Percentiles rank a stretch among this genome's conserved stretches.
Evolutionary conservation across 2,113 vertebrate species (phyloP).

Genomic region (Parus major): DNA sequence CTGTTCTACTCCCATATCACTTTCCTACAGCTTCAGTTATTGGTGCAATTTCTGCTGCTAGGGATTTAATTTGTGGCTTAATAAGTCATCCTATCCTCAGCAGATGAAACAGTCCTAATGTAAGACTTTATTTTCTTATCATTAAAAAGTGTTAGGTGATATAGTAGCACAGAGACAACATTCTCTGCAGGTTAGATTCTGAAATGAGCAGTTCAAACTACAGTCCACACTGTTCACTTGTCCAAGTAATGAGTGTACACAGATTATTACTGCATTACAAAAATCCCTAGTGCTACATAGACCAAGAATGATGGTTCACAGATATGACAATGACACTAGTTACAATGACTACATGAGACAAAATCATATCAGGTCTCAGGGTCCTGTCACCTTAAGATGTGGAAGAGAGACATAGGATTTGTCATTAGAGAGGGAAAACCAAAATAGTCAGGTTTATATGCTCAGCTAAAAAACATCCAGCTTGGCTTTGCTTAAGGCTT

Average conservation of each 20-base stretch:
- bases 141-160: neutral
- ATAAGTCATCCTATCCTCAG: neutral
- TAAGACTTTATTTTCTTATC: neutral
- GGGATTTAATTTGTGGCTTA: neutral
- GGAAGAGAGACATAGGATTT: neutral
- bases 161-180: neutral
- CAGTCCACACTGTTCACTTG: neutral
- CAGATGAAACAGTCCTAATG: neutral
- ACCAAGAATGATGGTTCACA: neutral
- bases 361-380: neutral
- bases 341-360: neutral
- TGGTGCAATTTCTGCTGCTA: neutral
- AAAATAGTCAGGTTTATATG: neutral
- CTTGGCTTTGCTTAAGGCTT: neutral
- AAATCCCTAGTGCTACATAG: rapidly evolving
- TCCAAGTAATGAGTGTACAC: rapidly evolving
- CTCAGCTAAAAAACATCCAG: neutral
- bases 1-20: neutral
- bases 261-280: neutral
- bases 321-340: neutral
- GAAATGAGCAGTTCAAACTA: neutral
- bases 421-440: no score
- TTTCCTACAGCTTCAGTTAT: neutral
- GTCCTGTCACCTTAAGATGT: neutral
- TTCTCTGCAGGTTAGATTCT: neutral